Conservation (phyloP, 2,113 vertebrate genomes). For the Stegostoma tigrinum region DNA sequence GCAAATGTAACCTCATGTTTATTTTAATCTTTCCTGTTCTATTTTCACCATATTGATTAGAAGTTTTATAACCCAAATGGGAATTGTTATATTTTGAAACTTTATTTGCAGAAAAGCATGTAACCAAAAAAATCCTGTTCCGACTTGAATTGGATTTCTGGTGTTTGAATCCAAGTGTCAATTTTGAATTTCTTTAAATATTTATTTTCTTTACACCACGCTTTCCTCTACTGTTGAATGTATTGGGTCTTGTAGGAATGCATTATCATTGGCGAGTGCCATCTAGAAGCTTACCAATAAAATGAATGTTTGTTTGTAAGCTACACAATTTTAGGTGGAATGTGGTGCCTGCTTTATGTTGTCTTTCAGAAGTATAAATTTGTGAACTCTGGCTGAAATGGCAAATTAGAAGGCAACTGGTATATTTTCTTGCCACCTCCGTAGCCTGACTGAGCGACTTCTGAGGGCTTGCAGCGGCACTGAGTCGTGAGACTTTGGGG, state of each 20-base stretch:
- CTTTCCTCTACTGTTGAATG: neutral
- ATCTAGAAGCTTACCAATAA: neutral
- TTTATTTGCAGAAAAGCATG: neutral
- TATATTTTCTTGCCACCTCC: neutral
- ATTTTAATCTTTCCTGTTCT: conserved; percentile 45
- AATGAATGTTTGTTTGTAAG: neutral
- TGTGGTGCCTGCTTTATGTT: neutral
- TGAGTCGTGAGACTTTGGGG: no score
- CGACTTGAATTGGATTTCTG: neutral
- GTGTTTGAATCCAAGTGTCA: neutral
- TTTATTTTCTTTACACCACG: neutral
- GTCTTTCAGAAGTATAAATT: neutral
- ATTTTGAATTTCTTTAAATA: neutral
- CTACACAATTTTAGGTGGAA: neutral
- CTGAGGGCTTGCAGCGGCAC: no score
- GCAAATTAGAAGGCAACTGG: neutral
- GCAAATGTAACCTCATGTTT: neutral
- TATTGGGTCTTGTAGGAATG: neutral
- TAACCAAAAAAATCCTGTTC: neutral
- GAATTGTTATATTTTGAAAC: neutral
- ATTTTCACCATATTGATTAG: conserved; percentile 45
- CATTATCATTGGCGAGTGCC: neutral
- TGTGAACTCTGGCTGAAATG: neutral
- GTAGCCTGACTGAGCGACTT: neutral
- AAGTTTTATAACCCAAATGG: neutral